Percentiles rank a stretch among this genome's conserved stretches.
phyloP scores from a whole-genome alignment of 2,888 invertebrate genomes.

The Syrista parreyssii region DNA sequence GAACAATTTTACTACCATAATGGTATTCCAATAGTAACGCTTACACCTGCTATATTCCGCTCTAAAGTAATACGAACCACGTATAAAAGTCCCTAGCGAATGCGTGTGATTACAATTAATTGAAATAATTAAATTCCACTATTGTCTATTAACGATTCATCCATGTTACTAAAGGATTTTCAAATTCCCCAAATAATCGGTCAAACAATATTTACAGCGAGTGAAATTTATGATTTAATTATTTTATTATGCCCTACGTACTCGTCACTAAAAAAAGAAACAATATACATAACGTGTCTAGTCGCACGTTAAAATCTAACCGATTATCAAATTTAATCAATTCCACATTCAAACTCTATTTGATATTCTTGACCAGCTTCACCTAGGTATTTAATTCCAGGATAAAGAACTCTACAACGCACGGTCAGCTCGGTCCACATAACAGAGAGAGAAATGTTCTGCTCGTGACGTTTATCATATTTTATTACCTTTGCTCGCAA shows the following conservation, averaged over 20 bases:
- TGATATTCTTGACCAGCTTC: not conserved
- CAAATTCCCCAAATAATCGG: not conserved
- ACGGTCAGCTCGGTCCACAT: conserved; percentile 24
- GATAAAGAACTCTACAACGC: not conserved
- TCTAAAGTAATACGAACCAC: not conserved
- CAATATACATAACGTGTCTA: not conserved
- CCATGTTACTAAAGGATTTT: not conserved
- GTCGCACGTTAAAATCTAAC: not conserved
- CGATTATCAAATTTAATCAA: not conserved
- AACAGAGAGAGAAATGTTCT: conserved; percentile 44
- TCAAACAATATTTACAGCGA: not conserved
- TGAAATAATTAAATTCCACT: not conserved
- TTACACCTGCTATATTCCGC: not conserved
- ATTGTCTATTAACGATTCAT: not conserved
- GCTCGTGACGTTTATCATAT: conserved; percentile 52
- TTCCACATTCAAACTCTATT: not conserved
- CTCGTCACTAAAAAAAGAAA: not conserved
- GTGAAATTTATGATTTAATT: not conserved
- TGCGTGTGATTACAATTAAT: not conserved
- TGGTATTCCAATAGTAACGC: not conserved
- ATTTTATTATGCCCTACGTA: not conserved
- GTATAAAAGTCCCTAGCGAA: not conserved
- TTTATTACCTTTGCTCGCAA: conserved; percentile 54
- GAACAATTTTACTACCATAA: not conserved
- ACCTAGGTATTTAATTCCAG: not conserved